Base-by-base conservation (phyloP, 2,797 vertebrate species). In the Streptopelia turtur region DNA sequence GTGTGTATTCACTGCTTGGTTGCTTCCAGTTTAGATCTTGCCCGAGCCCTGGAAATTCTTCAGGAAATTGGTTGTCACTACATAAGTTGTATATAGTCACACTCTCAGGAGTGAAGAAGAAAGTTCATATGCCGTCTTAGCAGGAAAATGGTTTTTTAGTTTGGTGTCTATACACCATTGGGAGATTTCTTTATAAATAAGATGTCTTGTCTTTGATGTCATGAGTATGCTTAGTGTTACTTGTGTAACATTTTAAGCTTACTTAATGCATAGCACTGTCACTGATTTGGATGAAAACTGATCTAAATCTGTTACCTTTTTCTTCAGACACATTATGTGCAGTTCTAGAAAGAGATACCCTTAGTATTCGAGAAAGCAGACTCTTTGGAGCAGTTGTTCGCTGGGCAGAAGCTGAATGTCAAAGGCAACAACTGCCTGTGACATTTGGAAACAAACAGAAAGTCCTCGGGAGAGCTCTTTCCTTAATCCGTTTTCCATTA, bases 271-370 rank as follows among this genome's bases (percentile, higher is more conserved):
- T 66, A 71, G 49, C 57, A 56, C 4, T 87, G 28, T 53, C 88
- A 27, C n/a, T 70, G 27, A 8, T 50, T 85, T 71, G 79, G 39
- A 60, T 72, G 55, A 83, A 87, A 83, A 79, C 27, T 71, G 49
- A 41, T 33, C 8, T 82, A 68, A 52, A 92, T 76, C 31, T 82
- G 25, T 83, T 83, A 86, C 60, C 13, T 8, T 39, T 82, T 50
- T 71, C 39, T 93, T 31, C 43, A 98, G 98, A 98, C 63, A 98
- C 98, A 5, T 88, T 98, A 68, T 99, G 99, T 86, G 99, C 99
- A 3, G 99, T 99, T 86, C 82, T 99, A 94, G 99, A 99, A 98
- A 98, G 99, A 96, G 99, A 99, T 82, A 99, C 99, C 9, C 98
- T 99, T 27, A 99, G 99, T 4, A 99, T 99, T 84, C 98, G 99